phyloP scores from a whole-genome alignment of 2,888 invertebrate genomes.

The Zonitis immaculata region DNA sequence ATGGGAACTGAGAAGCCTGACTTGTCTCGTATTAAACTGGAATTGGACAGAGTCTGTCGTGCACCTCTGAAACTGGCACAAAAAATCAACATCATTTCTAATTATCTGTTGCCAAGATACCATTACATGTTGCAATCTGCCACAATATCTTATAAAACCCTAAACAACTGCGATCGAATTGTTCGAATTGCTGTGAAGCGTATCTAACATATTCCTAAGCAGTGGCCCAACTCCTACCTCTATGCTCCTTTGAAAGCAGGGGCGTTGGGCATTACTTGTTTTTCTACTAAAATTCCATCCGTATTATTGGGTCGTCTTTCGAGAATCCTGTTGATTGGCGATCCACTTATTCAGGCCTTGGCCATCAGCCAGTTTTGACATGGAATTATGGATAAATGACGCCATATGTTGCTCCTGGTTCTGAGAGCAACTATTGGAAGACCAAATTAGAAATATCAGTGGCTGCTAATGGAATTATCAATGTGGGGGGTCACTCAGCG shows the following conservation, averaged over 20 bases:
- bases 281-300: background rate
- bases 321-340: too few species aligned
- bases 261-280: background rate
- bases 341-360: too few species aligned
- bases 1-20: background rate
- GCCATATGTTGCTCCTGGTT: too few species aligned
- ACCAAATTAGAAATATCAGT: constrained; percentile 11
- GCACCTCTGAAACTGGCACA: background rate
- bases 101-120: background rate
- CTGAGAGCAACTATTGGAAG: background rate
- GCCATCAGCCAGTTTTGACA: too few species aligned
- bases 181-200: background rate
- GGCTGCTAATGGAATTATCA: constrained; percentile 18
- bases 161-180: background rate
- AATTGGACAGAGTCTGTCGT: background rate
- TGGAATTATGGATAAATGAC: too few species aligned
- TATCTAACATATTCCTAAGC: background rate
- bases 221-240: background rate
- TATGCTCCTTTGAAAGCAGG: background rate
- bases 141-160: background rate
- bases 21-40: background rate
- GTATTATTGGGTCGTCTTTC: background rate
- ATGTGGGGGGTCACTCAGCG: too few species aligned
- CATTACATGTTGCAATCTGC: background rate
- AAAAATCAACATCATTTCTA: background rate